Percentiles rank a stretch among this genome's conserved stretches.
Evolutionary conservation across 2,113 vertebrate genomes (phyloP).

Genomic region (Dipodomys spectabilis): DNA sequence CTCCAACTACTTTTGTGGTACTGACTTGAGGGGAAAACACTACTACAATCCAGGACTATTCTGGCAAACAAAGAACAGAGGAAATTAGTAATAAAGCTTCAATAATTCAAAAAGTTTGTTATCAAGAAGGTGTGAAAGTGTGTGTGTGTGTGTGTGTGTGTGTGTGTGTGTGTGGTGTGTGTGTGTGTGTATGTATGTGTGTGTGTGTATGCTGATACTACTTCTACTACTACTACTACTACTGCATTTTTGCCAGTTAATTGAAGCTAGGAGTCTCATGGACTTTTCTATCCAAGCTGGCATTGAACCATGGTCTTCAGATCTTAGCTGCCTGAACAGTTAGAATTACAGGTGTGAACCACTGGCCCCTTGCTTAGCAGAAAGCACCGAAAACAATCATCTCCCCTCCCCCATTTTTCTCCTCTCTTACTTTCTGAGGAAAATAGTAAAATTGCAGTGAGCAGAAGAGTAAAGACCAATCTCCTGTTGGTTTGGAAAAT

Average conservation of each 20-base stretch:
- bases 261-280: no score
- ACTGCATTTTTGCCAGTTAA: no score
- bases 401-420: neutral
- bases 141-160: no score
- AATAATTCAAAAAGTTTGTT: conserved; percentile 25
- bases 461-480: neutral
- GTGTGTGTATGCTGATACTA: no score
- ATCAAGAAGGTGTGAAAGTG: neutral
- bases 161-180: no score
- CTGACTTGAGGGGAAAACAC: conserved; percentile 19
- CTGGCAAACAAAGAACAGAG: neutral
- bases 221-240: no score
- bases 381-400: neutral
- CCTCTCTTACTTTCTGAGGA: conserved; percentile 7
- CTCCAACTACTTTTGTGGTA: conserved; percentile 24
- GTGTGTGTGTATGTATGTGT: no score
- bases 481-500: neutral
- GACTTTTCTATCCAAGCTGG: no score
- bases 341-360: no score
- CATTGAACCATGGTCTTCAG: no score
- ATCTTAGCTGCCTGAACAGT: no score
- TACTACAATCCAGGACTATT: neutral
- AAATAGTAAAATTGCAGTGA: neutral
- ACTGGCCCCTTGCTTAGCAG: neutral
- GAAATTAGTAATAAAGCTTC: conserved; percentile 21